These are phyloP conservation scores for Cebus imitator DNA, from an alignment of 2,113 vertebrate species.

Conservation along the genomic window DNA sequence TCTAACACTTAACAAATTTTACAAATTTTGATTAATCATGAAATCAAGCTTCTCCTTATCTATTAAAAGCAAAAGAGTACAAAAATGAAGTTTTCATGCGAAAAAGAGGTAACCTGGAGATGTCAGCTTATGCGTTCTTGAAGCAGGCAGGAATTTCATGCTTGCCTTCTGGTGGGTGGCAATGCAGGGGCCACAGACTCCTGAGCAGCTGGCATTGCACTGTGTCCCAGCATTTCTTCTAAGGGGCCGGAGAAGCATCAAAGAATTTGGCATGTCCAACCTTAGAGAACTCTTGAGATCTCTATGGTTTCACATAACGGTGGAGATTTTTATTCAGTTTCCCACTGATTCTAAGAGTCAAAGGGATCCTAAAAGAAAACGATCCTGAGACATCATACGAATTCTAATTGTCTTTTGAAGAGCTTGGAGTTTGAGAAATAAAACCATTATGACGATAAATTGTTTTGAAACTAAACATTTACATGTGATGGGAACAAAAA, in stretches of 20 bases:
- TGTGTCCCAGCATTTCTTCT: neutral
- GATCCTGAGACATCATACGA: neutral
- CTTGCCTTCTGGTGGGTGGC: neutral
- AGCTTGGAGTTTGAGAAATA: neutral
- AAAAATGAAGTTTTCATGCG: neutral
- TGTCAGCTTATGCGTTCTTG: neutral
- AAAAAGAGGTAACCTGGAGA: neutral
- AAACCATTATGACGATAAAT: neutral
- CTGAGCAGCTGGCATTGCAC: accelerated
- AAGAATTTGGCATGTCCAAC: neutral
- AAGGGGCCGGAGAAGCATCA: neutral
- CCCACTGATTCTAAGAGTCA: neutral
- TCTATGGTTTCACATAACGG: neutral
- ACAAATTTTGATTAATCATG: neutral
- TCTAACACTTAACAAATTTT: neutral
- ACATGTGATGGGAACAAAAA: neutral
- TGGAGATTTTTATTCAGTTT: neutral
- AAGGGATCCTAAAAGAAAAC: neutral
- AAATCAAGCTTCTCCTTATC: neutral
- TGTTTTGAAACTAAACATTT: constrained; percentile 10
- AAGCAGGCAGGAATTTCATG: neutral
- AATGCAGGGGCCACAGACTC: neutral
- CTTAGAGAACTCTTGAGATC: neutral
- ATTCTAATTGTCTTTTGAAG: neutral
- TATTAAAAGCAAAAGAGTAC: neutral